phyloP scores from a whole-genome alignment of 2,797 vertebrate genomes.

The Passerculus sandwichensis region DNA sequence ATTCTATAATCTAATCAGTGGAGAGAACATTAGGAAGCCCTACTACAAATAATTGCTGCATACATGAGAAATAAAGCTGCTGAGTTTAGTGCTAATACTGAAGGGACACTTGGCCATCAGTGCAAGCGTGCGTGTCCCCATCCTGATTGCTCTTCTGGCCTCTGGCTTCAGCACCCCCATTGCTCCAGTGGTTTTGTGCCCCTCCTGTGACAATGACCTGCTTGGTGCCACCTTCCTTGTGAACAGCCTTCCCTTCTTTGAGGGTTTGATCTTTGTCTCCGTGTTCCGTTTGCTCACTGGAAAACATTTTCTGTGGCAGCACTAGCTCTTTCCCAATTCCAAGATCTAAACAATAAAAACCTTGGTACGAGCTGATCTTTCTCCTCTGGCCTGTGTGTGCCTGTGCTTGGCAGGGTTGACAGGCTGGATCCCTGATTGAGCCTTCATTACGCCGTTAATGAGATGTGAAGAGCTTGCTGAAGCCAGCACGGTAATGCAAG shows the following conservation, averaged over 20 bases:
- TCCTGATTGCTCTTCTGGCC: not conserved
- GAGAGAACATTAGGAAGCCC: not conserved
- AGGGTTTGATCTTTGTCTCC: not conserved
- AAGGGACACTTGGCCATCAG: not conserved
- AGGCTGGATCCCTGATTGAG: constrained; percentile 45
- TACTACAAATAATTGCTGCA: not conserved
- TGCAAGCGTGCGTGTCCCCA: accelerated
- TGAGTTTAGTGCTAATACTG: not conserved
- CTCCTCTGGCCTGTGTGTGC: not conserved
- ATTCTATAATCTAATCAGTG: not conserved
- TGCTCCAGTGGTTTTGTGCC: not conserved
- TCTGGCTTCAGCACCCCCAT: not conserved
- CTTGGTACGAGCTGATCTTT: not conserved
- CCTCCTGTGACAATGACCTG: not conserved
- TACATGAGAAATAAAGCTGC: constrained; percentile 4
- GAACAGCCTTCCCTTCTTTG: not conserved
- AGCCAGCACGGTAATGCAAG: constrained; percentile 22
- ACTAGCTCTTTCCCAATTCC: not conserved
- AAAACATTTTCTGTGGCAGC: not conserved
- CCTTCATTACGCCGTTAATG: constrained; percentile 65
- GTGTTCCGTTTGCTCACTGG: accelerated
- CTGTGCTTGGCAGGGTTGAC: constrained; percentile 26
- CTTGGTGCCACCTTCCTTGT: not conserved
- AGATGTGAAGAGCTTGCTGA: constrained; percentile 65
- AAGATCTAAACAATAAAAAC: not conserved